These are phyloP conservation scores for Aphelenchoides fujianensis DNA, from an alignment of 1,140 invertebrate genomes.

Conservation along the genomic window DNA sequence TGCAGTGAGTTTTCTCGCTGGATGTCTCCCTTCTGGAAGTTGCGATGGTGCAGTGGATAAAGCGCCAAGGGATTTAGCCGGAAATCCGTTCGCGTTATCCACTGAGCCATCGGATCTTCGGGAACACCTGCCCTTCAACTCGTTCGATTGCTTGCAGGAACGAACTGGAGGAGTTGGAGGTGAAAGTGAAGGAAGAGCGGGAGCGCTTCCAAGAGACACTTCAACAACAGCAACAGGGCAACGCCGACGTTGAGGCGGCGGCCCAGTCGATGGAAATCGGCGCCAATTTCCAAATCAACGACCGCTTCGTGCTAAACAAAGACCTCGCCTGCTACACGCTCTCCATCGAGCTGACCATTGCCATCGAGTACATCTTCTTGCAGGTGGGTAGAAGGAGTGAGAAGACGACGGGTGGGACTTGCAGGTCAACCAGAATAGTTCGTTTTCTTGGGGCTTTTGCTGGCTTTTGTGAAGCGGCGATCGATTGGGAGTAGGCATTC, in stretches of 20 bases:
- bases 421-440: too few species aligned
- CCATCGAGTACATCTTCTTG: conserved; percentile 80
- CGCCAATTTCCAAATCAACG: conserved; percentile 71
- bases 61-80: too few species aligned
- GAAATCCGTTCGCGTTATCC: conserved; percentile 36
- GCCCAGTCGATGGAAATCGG: neutral
- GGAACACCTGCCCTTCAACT: too few species aligned
- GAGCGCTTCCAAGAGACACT: conserved; percentile 68
- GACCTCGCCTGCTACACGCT: conserved; percentile 75
- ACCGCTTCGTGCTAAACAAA: conserved; percentile 73
- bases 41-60: conserved; percentile 5
- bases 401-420: too few species aligned
- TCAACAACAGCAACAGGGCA: conserved; percentile 67
- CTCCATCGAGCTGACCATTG: conserved; percentile 75
- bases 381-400: too few species aligned
- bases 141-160: too few species aligned
- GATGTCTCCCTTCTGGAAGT: too few species aligned
- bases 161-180: conserved; percentile 74
- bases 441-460: too few species aligned
- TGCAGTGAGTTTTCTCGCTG: too few species aligned
- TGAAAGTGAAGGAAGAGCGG: conserved; percentile 67
- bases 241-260: conserved; percentile 65
- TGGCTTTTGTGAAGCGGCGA: too few species aligned
- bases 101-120: too few species aligned
- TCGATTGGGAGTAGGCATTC: too few species aligned